Conservation (phyloP, 1,140 invertebrate species). For the Meloidogyne floridensis region DNA sequence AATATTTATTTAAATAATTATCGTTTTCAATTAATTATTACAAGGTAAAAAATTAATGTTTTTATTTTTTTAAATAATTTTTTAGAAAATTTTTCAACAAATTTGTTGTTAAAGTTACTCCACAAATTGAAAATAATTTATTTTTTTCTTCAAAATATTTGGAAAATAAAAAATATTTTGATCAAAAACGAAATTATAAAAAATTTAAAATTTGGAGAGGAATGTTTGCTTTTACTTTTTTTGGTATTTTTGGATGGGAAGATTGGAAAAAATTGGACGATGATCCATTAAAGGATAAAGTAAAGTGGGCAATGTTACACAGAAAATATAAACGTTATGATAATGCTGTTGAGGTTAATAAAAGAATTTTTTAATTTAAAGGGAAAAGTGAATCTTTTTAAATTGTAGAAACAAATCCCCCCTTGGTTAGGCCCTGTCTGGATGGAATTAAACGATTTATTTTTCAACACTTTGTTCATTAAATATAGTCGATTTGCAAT, state of each 20-base stretch:
- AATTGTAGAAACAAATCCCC: too few relatives aligned
- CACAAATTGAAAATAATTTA: too few relatives aligned
- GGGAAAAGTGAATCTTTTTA: too few relatives aligned
- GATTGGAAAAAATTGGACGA: conserved; percentile 46
- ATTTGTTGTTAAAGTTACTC: too few relatives aligned
- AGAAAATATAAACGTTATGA: conserved; percentile 57
- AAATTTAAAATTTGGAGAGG: neutral
- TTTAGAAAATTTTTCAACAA: neutral
- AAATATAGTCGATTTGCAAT: too few relatives aligned
- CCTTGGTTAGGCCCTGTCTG: too few relatives aligned
- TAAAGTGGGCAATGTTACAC: conserved; percentile 64
- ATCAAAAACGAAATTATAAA: neutral
- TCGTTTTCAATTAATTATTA: neutral
- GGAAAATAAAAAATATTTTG: neutral
- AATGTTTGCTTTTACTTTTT: conserved; percentile 5
- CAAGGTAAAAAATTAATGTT: neutral
- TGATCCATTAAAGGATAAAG: conserved; percentile 64
- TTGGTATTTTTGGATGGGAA: conserved; percentile 13
- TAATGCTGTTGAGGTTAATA: conserved; percentile 51
- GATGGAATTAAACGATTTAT: too few relatives aligned
- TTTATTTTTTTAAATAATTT: neutral
- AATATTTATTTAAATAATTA: conserved; percentile 1
- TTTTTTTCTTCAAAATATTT: neutral
- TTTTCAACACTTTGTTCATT: too few relatives aligned
- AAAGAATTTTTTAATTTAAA: too few relatives aligned